Conservation (phyloP, 2,888 invertebrate genomes). For the Hypena proboscidalis region DNA sequence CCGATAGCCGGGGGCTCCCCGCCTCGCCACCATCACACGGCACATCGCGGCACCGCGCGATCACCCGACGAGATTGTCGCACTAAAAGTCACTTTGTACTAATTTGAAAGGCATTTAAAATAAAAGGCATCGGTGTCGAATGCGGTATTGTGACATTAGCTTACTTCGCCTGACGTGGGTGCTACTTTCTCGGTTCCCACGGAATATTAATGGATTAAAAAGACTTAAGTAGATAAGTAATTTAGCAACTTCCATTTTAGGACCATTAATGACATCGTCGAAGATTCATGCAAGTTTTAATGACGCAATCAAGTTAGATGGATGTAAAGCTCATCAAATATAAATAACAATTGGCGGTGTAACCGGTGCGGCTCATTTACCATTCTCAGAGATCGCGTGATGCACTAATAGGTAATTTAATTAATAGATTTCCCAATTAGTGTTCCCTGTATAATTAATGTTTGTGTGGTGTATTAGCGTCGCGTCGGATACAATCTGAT, state of each 20-base stretch:
- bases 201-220: conserved; percentile 5
- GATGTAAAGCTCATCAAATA: conserved; percentile 1
- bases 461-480: conserved; percentile 77
- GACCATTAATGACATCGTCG: background rate
- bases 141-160: conserved; percentile 30
- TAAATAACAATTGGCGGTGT: conserved; percentile 22
- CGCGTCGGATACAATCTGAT: conserved; percentile 78
- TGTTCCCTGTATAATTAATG: conserved; percentile 76
- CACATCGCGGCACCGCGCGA: conserved; percentile 10
- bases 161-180: conserved; percentile 18
- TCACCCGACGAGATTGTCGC: conserved; percentile 15
- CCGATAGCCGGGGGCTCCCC: conserved; percentile 3
- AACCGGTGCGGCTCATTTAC: conserved; percentile 31
- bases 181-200: conserved; percentile 29
- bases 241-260: background rate
- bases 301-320: background rate
- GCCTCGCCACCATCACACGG: background rate
- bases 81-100: conserved; percentile 19
- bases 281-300: too few species aligned
- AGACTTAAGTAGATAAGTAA: conserved; percentile 13
- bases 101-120: conserved; percentile 36
- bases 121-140: conserved; percentile 25
- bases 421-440: conserved; percentile 82
- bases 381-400: conserved; percentile 50
- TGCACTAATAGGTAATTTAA: conserved; percentile 68